Evolutionary conservation across 2,888 invertebrate species (phyloP), one percentile per base, ranked within the genome.

Genomic region (Glaucopsyche alexis): DNA sequence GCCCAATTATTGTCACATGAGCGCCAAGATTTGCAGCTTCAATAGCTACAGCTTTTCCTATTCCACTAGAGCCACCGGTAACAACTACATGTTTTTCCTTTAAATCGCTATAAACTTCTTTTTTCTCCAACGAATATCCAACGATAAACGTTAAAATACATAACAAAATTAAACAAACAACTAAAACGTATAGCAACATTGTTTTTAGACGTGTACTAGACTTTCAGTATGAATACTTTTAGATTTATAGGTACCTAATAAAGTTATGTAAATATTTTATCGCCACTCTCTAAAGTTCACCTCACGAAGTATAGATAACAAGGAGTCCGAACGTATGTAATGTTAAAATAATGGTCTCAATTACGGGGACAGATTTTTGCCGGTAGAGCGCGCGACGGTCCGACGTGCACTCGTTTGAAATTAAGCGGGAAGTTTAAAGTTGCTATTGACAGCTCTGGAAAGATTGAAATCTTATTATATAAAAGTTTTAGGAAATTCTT

Each of bases 51-150:
- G 96, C 95, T 86, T 97, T 96, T 0, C 99, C 99, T 80, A 99
- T 99, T 8, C 99, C 99, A 89, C 98, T 98, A 0, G 99, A 99
- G 13, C 99, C 99, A 65, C 99, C 99, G 45, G 98, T 98, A 66
- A 99, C 93, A 38, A 96, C 94, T 47, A 96, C 94, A 89, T 96
- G 95, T 81, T 92, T 94, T 7, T 90, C 91, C 65, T 87, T 80
- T 71, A 94, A 82, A 76, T 86, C 79, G 75, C 82, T 87, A 74
- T 87, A 90, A 40, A 78, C 77, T 72, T 78, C 81, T 83, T 82
- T 87, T 74, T 85, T 89, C 76, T 86, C 88, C 75, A 85, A 79
- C 1, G 80, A 81, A 45, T 79, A 80, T 78, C 85, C 75, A 64
- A 89, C 76, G 8, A 80, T 75, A 40, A 83, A 11, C 16, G 79